Evolutionary conservation across 2,888 invertebrate genomes (phyloP), one percentile per base, ranked within the genome.

Genomic region (Orthosia cruda): DNA sequence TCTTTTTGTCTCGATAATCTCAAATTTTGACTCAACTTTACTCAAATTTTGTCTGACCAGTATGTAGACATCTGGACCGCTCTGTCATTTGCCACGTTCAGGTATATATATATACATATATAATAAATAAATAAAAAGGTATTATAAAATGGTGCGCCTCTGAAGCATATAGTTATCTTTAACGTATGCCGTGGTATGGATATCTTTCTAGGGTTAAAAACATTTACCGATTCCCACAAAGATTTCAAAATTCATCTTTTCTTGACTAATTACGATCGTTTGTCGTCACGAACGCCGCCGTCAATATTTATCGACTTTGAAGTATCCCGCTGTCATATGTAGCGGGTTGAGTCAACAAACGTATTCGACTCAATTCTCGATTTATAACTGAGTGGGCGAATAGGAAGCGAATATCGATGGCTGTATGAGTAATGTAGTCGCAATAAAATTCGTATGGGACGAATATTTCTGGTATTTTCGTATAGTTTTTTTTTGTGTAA

Each of bases 301-400:
- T 81, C 83, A 86, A 87, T 89, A 89, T 88, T 88, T 71, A 86
- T 62, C 76, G 47, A 74, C 88, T 88, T 88, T 88, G 88, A 88
- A 87, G 89, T 87, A 61, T 71, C 49, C 52, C 76, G 77, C 61
- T 15, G 20, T 45, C 45, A 15, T 11, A 66, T 85, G 80, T 79
- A 71, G 55, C 52, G 59, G 63, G 50, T 79, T 85, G 77, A 71
- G 86, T 87, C 84, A 88, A 88, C 84, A 88, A 84, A 88, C 77
- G 78, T 81, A 70, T 71, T 77, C 61, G 74, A 77, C 58, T 78
- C 74, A 73, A 77, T 52, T 84, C 85, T 84, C 78, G 80, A 84
- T 85, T 66, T 87, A 84, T 83, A 87, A 83, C 74, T 71, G 71
- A 77, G 88, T 88, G 86, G 88, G 84, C 76, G 88, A 58, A 67